Conservation (phyloP, 2,113 vertebrate species). For the Pleuronectes platessa region DNA sequence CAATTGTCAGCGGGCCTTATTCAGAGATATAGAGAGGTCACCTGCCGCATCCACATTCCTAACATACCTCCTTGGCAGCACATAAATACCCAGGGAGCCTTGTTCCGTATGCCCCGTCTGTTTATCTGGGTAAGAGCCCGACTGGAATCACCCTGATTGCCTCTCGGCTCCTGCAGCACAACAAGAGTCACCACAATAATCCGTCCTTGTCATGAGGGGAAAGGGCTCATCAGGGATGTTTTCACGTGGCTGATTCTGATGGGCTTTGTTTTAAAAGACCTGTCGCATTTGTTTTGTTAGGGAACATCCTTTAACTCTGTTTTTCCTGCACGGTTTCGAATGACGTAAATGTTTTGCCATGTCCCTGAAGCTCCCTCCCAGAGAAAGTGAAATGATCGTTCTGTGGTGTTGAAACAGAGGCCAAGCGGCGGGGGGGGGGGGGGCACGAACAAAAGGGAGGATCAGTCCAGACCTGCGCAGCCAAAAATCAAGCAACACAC, state of each 20-base stretch:
- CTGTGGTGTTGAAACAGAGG: constrained; percentile 16
- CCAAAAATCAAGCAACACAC: constrained; percentile 59
- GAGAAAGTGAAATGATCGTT: not conserved
- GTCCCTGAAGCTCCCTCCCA: constrained; percentile 19
- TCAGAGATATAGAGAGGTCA: constrained; percentile 75
- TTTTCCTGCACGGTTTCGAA: constrained; percentile 5
- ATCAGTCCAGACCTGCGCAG: constrained; percentile 69
- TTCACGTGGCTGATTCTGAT: constrained; percentile 28
- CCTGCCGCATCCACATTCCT: constrained; percentile 75
- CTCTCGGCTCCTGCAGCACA: constrained; percentile 38
- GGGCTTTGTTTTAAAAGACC: not conserved
- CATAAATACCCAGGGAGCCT: constrained; percentile 70
- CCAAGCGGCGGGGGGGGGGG: not conserved
- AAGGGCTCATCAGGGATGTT: constrained; percentile 39
- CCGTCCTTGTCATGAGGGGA: constrained; percentile 43
- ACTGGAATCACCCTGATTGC: constrained; percentile 57
- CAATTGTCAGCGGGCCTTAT: constrained; percentile 55
- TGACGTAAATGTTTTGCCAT: not conserved
- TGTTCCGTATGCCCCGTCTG: constrained; percentile 38
- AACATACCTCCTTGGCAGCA: constrained; percentile 56
- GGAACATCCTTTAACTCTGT: not conserved
- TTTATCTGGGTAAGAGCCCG: constrained; percentile 39
- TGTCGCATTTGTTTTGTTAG: constrained; percentile 11
- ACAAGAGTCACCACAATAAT: constrained; percentile 41
- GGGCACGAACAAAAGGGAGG: constrained; percentile 20